Conservation (phyloP, 1,140 invertebrate genomes). For the Chrysopa pallens region DNA sequence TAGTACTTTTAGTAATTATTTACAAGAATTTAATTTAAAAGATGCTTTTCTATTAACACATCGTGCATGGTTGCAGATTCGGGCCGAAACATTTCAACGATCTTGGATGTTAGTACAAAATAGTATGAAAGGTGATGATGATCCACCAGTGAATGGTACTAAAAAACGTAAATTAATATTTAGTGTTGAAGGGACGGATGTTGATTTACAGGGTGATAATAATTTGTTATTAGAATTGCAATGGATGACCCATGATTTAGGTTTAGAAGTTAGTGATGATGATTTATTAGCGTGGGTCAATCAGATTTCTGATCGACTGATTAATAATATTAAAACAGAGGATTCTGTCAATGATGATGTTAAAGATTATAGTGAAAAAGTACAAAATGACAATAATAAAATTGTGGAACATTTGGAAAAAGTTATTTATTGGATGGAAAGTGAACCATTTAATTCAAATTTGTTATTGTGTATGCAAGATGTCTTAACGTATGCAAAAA, state of each 20-base stretch:
- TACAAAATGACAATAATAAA: constrained; percentile 13
- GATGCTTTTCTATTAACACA: background rate
- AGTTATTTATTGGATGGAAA: constrained; percentile 32
- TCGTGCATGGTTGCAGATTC: background rate
- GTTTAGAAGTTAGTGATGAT: constrained; percentile 3
- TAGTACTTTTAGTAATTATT: background rate
- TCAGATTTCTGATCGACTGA: constrained; percentile 10
- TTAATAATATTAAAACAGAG: constrained; percentile 2
- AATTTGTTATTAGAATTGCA: background rate
- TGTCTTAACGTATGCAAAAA: constrained; percentile 21
- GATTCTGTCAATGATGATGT: background rate
- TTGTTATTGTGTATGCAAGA: constrained; percentile 26
- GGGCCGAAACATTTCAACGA: background rate
- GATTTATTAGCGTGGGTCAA: constrained; percentile 1
- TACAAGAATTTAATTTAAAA: background rate
- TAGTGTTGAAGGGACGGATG: background rate
- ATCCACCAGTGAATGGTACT: too few species aligned
- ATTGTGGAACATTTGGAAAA: constrained; percentile 25
- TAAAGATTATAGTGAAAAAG: background rate
- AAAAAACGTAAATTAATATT: background rate
- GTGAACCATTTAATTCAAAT: constrained; percentile 29
- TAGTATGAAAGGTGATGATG: constrained; percentile 7
- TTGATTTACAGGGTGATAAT: background rate
- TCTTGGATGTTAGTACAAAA: background rate
- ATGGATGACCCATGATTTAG: background rate